Conservation (phyloP, 2,797 vertebrate genomes). For the Chelidonichthys spinosus region DNA sequence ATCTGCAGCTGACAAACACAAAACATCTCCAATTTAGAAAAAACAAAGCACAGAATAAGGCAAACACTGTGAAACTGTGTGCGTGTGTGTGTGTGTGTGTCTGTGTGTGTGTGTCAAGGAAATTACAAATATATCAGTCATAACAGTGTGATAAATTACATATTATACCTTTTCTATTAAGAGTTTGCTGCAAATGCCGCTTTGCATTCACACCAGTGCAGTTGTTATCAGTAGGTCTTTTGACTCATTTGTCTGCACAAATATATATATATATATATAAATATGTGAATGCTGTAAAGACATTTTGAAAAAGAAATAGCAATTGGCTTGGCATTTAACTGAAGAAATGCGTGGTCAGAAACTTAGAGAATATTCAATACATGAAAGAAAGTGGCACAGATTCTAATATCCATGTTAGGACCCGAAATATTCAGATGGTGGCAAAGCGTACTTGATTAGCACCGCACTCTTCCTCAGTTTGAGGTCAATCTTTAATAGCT, state of each 20-base stretch:
- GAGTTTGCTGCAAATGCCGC: background rate
- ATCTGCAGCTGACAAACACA: conserved; percentile 1
- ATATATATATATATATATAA: background rate
- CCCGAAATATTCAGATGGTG: background rate
- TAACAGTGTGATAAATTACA: conserved; percentile 7
- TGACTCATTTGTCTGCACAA: background rate
- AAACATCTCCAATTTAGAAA: conserved; percentile 19
- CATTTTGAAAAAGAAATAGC: background rate
- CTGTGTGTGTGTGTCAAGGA: conserved; percentile 20
- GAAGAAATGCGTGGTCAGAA: background rate
- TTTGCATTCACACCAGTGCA: conserved; percentile 18
- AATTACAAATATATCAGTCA: conserved; percentile 28
- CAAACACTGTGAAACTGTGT: conserved; percentile 36
- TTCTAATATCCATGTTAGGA: too few relatives aligned
- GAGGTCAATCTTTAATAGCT: too few relatives aligned
- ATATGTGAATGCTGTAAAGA: background rate
- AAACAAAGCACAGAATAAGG: conserved; percentile 32
- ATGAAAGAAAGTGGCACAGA: too few relatives aligned
- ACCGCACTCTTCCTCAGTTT: background rate
- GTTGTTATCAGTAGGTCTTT: conserved; percentile 12
- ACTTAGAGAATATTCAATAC: too few relatives aligned
- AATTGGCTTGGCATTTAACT: conserved; percentile 18
- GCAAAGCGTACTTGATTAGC: background rate
- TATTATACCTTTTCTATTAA: background rate
- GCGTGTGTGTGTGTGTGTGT: too few relatives aligned